phyloP scores from a whole-genome alignment of 2,113 vertebrate genomes.

The Gallinago paraguaiae region DNA sequence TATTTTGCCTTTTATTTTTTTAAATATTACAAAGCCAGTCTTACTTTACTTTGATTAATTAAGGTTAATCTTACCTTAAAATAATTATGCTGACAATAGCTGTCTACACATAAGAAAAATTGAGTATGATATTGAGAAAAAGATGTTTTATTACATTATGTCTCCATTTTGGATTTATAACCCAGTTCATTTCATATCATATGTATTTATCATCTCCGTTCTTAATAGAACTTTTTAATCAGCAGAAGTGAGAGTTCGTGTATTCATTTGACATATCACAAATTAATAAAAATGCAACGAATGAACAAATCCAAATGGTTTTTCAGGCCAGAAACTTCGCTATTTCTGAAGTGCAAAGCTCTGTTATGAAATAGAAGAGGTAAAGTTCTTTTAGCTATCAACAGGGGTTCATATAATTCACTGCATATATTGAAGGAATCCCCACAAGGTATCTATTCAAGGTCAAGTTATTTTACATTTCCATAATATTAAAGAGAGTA shows the following conservation, averaged over 20 bases:
- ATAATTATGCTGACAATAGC: constrained; percentile 41
- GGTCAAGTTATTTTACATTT: constrained; percentile 53
- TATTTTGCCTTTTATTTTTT: not conserved
- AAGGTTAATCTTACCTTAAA: not conserved
- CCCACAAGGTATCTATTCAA: constrained; percentile 6
- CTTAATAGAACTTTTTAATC: constrained; percentile 51
- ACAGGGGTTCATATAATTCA: not conserved
- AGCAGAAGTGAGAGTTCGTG: not conserved
- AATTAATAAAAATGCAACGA: constrained; percentile 48
- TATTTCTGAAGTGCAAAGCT: constrained; percentile 13
- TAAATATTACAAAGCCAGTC: not conserved
- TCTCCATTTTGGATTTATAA: constrained; percentile 50
- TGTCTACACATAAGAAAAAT: constrained; percentile 25
- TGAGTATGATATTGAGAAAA: not conserved
- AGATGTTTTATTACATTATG: constrained; percentile 21
- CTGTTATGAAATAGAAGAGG: not conserved
- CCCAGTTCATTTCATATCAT: not conserved
- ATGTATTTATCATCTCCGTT: constrained; percentile 27
- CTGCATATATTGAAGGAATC: constrained; percentile 39
- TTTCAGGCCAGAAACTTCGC: constrained; percentile 9
- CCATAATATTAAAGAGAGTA: not conserved
- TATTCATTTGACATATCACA: constrained; percentile 38
- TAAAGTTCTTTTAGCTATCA: constrained; percentile 6
- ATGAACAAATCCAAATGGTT: not conserved
- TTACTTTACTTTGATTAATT: not conserved